A percentile compares a stretch with the other conserved stretches of the same genome.
These are phyloP conservation scores for Procambarus virginalis DNA, from an alignment of 1,140 invertebrate genomes.

Conservation along the genomic window DNA sequence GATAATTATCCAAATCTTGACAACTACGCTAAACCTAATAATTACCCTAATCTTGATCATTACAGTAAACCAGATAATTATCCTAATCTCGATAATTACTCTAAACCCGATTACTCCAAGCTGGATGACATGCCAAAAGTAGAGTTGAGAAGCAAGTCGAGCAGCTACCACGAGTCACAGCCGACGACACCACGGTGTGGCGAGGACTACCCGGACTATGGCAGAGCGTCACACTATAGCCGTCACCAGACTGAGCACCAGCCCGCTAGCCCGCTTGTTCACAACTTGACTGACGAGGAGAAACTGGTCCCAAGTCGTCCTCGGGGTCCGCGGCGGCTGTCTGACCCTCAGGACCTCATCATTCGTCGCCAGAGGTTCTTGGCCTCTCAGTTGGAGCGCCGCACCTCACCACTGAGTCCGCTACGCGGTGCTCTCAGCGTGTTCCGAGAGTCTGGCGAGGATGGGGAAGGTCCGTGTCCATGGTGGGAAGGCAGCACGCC, in stretches of 20 bases:
- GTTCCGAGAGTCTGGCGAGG: conserved; percentile 27
- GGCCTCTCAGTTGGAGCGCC: conserved; percentile 62
- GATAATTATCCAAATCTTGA: conserved; percentile 24
- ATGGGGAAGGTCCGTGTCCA: not conserved
- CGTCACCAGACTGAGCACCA: conserved; percentile 15
- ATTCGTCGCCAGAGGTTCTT: conserved; percentile 63
- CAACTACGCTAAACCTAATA: conserved; percentile 38
- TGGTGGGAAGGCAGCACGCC: conserved; percentile 51
- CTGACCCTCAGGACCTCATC: conserved; percentile 63
- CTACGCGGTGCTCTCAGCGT: conserved; percentile 50
- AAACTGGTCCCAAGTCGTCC: conserved; percentile 59
- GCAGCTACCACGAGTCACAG: not conserved
- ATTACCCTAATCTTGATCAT: conserved; percentile 36
- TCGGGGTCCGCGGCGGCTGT: conserved; percentile 45
- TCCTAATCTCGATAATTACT: conserved; percentile 36
- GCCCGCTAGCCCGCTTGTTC: not conserved
- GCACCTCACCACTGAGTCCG: conserved; percentile 47
- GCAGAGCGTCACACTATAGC: conserved; percentile 19
- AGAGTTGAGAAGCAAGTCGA: not conserved
- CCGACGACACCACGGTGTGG: not conserved
- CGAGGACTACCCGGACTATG: conserved; percentile 23
- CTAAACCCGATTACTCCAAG: conserved; percentile 27
- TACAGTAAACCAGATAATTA: conserved; percentile 46
- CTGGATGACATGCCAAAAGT: not conserved
- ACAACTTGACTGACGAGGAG: conserved; percentile 67